phyloP scores from a whole-genome alignment of 2,888 invertebrate species.

The Leptura quadrifasciata region DNA sequence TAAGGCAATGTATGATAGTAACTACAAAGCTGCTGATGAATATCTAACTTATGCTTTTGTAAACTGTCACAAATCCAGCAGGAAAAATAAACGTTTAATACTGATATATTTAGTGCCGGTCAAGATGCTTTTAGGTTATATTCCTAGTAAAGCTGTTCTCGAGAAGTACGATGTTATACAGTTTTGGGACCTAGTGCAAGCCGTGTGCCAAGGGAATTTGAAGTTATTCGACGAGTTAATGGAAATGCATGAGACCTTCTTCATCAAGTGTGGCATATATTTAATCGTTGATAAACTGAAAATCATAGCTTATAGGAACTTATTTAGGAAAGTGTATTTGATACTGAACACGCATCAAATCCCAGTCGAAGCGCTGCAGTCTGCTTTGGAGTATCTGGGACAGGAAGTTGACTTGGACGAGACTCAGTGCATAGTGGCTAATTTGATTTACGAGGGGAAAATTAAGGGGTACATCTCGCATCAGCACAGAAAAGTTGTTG shows the following conservation, averaged over 20 bases:
- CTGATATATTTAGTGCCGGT: conserved; percentile 97
- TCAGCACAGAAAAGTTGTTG: conserved; percentile 96
- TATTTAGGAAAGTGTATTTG: conserved; percentile 93
- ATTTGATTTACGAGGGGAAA: conserved; percentile 96
- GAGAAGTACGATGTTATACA: conserved; percentile 93
- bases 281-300: conserved; percentile 97
- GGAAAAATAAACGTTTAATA: conserved; percentile 92
- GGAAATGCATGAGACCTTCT: conserved; percentile 91
- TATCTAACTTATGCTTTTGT: conserved; percentile 94
- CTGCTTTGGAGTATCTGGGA: conserved; percentile 88
- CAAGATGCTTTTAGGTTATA: conserved; percentile 96
- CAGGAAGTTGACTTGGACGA: conserved; percentile 95
- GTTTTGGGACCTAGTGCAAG: conserved; percentile 91
- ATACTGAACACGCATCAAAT: conserved; percentile 90
- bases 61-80: conserved; percentile 87
- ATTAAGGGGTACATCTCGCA: conserved; percentile 99
- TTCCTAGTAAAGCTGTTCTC: conserved; percentile 89
- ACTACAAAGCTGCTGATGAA: conserved; percentile 94
- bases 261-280: conserved; percentile 98
- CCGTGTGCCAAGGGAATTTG: conserved; percentile 93
- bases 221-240: conserved; percentile 88
- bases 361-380: conserved; percentile 88
- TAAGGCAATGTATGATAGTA: conserved; percentile 99
- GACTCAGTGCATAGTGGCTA: conserved; percentile 96
- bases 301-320: conserved; percentile 94